Percentiles rank a stretch among this genome's conserved stretches.
Conservation (phyloP, 2,797 vertebrate genomes). For the Zenarchopterus dispar region DNA sequence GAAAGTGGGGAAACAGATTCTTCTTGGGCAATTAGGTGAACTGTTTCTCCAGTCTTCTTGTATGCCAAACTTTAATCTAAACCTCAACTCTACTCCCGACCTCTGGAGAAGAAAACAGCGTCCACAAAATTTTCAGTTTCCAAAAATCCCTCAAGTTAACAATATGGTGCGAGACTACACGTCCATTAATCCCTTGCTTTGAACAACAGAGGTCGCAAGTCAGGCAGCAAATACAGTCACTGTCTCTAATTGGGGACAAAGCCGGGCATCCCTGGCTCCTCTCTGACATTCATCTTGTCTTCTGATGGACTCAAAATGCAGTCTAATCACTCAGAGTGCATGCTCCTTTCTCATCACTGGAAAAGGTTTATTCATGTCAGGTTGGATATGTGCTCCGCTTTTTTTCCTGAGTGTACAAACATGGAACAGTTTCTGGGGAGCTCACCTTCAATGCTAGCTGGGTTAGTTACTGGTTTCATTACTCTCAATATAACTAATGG, state of each 20-base stretch:
- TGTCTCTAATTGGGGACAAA: slow-evolving; percentile 17
- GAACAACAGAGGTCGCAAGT: slow-evolving; percentile 22
- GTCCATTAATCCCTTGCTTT: slow-evolving; percentile 18
- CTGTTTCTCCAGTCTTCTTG: too few relatives aligned
- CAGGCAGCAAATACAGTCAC: neutral
- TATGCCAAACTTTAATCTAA: neutral
- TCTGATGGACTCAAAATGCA: slow-evolving; percentile 37
- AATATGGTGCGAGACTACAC: slow-evolving; percentile 4
- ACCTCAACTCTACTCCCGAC: slow-evolving; percentile 1
- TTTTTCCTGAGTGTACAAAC: slow-evolving; percentile 16
- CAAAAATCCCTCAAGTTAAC: neutral
- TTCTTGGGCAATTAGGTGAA: too few relatives aligned
- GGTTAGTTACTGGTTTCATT: slow-evolving; percentile 81
- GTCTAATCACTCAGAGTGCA: slow-evolving; percentile 54
- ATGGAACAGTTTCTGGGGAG: slow-evolving; percentile 19
- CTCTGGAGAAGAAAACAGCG: neutral
- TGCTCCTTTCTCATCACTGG: slow-evolving; percentile 33
- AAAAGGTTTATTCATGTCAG: slow-evolving; percentile 35
- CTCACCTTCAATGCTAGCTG: slow-evolving; percentile 61
- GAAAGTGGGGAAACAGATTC: too few relatives aligned
- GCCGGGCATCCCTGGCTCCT: slow-evolving; percentile 12
- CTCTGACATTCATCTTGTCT: slow-evolving; percentile 36
- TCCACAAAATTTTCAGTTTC: neutral
- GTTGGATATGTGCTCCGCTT: slow-evolving; percentile 31
- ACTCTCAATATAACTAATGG: slow-evolving; percentile 83